Base-by-base conservation (phyloP, 1,140 invertebrate species). In the Bombus sibiricus region DNA sequence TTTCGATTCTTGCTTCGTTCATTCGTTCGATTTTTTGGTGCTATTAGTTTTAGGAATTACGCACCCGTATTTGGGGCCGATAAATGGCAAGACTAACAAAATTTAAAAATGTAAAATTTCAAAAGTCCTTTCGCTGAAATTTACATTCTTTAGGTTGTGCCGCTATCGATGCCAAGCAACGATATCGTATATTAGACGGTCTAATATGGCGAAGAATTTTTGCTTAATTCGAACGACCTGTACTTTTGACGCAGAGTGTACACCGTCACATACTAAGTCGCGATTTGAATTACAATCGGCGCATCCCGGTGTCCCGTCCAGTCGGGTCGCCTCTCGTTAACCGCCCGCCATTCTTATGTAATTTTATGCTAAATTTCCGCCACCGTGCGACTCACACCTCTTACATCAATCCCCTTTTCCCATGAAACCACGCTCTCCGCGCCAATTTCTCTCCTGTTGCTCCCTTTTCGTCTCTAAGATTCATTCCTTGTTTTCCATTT, bases 321-420 rank as follows among this genome's bases (percentile, higher is more conserved):
- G 73, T 75, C 41, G 86, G 69, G 71, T 39, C 74, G 75, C 64
- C 75, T 86, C 59, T 77, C 73, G 92, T 94, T 94, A 92, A 93
- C 90, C 89, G 91, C 85, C 90, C 90, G 86, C 89, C 88, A 93
- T 93, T 94, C 92, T 93, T 91, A 92, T 92, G 92, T 93, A 94
- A 93, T 92, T 93, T 93, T 93, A 92, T 92, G 88, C 92, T 93
- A 92, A 92, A 88, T 88, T 89, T 78, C 80, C 77, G 59, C 74
- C 82, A 69, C 53, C 66, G 68, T 62, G 57, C 74, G 34, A 32
- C 75, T 12, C 64, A 32, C 75, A 3, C 69, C 57, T n/a, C 57
- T 68, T 66, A 41, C 83, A 53, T 85, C 77, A 73, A 81, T 77
- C 53, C 77, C 25, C 18, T 73, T 73, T 81, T 81, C 66, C 57